Conservation (phyloP, 2,797 vertebrate species). For the Pangasius mekongensis region DNA sequence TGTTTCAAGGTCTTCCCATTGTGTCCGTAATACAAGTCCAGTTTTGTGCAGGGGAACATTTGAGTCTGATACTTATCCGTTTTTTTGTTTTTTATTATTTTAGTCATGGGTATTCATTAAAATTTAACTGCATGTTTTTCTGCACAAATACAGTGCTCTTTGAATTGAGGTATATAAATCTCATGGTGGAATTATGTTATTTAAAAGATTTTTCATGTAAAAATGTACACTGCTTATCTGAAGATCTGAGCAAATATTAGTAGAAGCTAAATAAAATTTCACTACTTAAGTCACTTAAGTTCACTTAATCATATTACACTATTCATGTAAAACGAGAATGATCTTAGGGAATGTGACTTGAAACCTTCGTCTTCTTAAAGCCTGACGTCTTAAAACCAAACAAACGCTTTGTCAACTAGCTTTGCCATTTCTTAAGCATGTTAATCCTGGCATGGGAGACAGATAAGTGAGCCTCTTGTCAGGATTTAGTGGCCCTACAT, state of each 20-base stretch:
- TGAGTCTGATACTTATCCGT: not conserved
- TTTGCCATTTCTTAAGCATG: conserved; percentile 57
- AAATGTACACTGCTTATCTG: not conserved
- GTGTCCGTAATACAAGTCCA: not conserved
- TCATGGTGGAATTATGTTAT: not conserved
- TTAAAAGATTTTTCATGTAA: not conserved
- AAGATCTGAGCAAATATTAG: not conserved
- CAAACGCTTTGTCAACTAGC: conserved; percentile 58
- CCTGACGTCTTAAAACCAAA: conserved; percentile 55
- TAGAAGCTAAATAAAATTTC: not conserved
- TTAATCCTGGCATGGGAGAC: conserved; percentile 54
- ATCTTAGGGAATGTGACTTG: conserved; percentile 50
- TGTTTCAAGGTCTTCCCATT: conserved; percentile 14
- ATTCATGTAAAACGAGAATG: conserved; percentile 22
- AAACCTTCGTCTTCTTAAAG: conserved; percentile 36
- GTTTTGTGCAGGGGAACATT: not conserved
- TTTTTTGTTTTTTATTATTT: not conserved
- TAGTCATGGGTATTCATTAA: not conserved
- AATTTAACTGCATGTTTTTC: not conserved
- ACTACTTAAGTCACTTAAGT: not conserved
- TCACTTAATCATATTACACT: not conserved
- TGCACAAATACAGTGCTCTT: not conserved
- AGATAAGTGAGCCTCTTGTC: conserved; percentile 52
- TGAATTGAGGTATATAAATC: not conserved
- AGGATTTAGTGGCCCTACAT: conserved; percentile 40